phyloP scores from a whole-genome alignment of 2,888 invertebrate genomes.

The Drosophila limbata region DNA sequence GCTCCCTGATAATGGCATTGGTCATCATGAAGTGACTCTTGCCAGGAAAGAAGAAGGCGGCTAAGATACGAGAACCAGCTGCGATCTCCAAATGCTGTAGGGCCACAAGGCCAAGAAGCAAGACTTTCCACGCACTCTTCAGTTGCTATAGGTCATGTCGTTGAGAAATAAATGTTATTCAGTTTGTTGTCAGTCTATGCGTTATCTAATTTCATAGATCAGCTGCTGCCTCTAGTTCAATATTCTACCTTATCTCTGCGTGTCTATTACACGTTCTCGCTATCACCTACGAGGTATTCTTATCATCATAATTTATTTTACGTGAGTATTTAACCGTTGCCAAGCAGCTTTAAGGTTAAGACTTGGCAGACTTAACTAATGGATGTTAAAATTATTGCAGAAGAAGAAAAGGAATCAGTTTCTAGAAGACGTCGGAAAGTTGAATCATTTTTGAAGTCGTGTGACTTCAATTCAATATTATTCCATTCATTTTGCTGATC shows the following conservation, averaged over 20 bases:
- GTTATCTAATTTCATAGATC: background rate
- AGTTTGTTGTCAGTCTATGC: background rate
- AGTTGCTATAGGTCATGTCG: slow-evolving; percentile 23
- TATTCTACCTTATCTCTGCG: background rate
- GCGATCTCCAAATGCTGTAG: slow-evolving; percentile 46
- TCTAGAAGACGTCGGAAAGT: no score
- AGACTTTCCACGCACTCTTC: slow-evolving; percentile 1
- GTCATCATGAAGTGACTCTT: slow-evolving; percentile 86
- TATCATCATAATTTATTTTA: background rate
- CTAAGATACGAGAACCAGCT: slow-evolving; percentile 83
- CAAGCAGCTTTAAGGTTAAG: background rate
- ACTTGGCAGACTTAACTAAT: background rate
- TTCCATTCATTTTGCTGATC: no score
- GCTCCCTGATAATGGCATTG: slow-evolving; percentile 82
- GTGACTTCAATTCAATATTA: no score
- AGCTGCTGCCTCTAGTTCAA: background rate
- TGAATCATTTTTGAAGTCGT: no score
- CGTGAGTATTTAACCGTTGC: background rate
- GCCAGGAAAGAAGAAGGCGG: slow-evolving; percentile 83
- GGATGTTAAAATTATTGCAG: no score
- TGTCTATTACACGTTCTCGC: background rate
- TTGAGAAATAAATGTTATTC: background rate
- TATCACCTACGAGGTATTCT: background rate
- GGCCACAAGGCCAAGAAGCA: slow-evolving; percentile 47
- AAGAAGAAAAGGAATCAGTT: no score